phyloP scores from a whole-genome alignment of 1,140 invertebrate genomes.

The Heliothis virescens region DNA sequence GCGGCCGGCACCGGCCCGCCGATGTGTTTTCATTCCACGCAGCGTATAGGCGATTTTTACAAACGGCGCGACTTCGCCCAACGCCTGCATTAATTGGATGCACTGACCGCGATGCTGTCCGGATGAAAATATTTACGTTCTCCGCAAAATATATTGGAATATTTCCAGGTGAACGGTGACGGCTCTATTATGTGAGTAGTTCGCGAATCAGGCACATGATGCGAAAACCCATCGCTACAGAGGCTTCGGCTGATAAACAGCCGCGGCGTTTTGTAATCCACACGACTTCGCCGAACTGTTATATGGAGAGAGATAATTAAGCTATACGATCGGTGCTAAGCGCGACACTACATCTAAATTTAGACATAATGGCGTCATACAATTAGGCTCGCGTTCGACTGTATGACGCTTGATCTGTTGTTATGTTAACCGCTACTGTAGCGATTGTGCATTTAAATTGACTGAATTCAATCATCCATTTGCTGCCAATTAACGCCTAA shows the following conservation, averaged over 20 bases:
- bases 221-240: conserved; percentile 68
- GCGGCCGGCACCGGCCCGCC: conserved; percentile 32
- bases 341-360: conserved; percentile 43
- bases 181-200: conserved; percentile 64
- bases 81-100: conserved; percentile 74
- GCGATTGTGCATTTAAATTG: not conserved
- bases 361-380: conserved; percentile 36
- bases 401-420: conserved; percentile 29
- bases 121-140: conserved; percentile 71
- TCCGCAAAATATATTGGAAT: conserved; percentile 71
- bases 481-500: not conserved
- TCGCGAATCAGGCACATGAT: conserved; percentile 63
- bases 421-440: conserved; percentile 18
- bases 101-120: conserved; percentile 65
- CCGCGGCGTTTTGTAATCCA: conserved; percentile 61
- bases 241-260: conserved; percentile 63
- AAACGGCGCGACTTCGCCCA: conserved; percentile 59
- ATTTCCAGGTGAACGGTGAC: conserved; percentile 69
- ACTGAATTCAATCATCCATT: too few relatives aligned
- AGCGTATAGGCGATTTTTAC: conserved; percentile 67
- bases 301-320: conserved; percentile 69
- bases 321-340: conserved; percentile 47
- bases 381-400: conserved; percentile 21
- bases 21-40: conserved; percentile 60
- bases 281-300: conserved; percentile 63